Percentiles rank a stretch among this genome's conserved stretches.
Evolutionary conservation across 2,888 invertebrate genomes (phyloP).

Genomic region (Anodontia alba): DNA sequence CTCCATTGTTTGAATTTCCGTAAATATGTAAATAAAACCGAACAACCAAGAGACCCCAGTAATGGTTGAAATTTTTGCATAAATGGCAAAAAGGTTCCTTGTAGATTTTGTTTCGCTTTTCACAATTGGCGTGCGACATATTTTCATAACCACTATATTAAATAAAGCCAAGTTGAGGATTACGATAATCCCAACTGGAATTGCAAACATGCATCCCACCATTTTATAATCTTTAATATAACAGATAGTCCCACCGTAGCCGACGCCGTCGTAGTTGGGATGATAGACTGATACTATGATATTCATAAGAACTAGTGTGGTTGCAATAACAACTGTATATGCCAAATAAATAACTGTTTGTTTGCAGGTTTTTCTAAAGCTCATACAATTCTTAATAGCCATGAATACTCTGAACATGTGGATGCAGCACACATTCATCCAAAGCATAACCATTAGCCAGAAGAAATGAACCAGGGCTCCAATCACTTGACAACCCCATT

Average conservation of each 20-base stretch:
- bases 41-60: slow-evolving; percentile 55
- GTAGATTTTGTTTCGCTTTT: slow-evolving; percentile 19
- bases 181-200: slow-evolving; percentile 34
- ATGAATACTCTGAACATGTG: slow-evolving; percentile 49
- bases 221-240: slow-evolving; percentile 38
- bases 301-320: slow-evolving; percentile 31
- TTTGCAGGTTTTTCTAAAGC: not conserved
- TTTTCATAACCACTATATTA: slow-evolving; percentile 30
- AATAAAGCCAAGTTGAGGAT: slow-evolving; percentile 34
- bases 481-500: slow-evolving; percentile 25
- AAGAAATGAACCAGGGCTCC: slow-evolving; percentile 48
- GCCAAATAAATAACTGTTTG: slow-evolving; percentile 27
- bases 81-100: slow-evolving; percentile 44
- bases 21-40: slow-evolving; percentile 40
- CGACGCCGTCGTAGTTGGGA: slow-evolving; percentile 25
- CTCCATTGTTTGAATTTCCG: slow-evolving; percentile 22
- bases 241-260: slow-evolving; percentile 45
- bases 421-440: slow-evolving; percentile 53
- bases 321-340: slow-evolving; percentile 31
- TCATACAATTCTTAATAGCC: not conserved
- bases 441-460: slow-evolving; percentile 47
- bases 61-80: slow-evolving; percentile 44
- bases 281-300: not conserved
- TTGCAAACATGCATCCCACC: slow-evolving; percentile 42
- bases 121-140: slow-evolving; percentile 30